Conservation (phyloP, 1,140 invertebrate genomes). For the Psix sp. region DNA sequence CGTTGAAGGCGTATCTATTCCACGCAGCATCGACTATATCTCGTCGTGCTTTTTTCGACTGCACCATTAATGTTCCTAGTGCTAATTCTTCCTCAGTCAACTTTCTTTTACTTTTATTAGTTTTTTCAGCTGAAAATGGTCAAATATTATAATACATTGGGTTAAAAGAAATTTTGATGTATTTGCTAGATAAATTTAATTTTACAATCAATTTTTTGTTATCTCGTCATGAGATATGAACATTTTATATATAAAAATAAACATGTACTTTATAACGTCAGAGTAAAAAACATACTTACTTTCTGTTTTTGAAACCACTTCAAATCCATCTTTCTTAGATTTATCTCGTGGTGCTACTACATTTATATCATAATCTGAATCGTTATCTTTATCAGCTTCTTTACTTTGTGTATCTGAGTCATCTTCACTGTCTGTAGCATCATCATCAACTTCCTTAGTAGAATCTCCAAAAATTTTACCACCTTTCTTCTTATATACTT, state of each 20-base stretch:
- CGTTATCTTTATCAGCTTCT: constrained; percentile 72
- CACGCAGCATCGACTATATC: constrained; percentile 92
- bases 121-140: constrained; percentile 64
- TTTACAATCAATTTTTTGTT: too few relatives aligned
- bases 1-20: constrained; percentile 94
- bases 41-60: constrained; percentile 89
- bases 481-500: constrained; percentile 85
- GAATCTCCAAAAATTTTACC: constrained; percentile 76
- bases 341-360: constrained; percentile 66
- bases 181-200: too few relatives aligned
- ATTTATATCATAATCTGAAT: constrained; percentile 68
- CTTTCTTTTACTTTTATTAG: constrained; percentile 81
- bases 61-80: constrained; percentile 88
- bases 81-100: constrained; percentile 92
- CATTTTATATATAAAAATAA: too few relatives aligned
- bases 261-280: too few relatives aligned
- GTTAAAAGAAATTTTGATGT: too few relatives aligned
- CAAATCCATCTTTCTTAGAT: constrained; percentile 80
- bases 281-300: too few relatives aligned
- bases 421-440: constrained; percentile 62
- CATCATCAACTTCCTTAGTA: constrained; percentile 19
- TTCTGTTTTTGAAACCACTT: constrained; percentile 81
- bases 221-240: too few relatives aligned
- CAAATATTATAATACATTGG: constrained; percentile 1
- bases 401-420: constrained; percentile 63